Evolutionary conservation across 2,888 invertebrate genomes (phyloP).

Genomic region (Athrips mouffetella): DNA sequence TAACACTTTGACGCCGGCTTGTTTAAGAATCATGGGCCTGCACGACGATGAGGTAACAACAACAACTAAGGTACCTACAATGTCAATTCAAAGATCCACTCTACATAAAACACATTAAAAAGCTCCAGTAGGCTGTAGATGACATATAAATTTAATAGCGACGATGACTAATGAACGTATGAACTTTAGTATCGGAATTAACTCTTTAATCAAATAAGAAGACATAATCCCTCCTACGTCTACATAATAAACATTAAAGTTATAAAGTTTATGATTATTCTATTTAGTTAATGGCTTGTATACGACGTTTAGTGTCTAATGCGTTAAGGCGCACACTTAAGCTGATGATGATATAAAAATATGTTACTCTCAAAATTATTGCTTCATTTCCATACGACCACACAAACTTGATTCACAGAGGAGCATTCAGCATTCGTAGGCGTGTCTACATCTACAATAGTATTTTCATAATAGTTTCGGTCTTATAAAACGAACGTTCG

Average conservation of each 20-base stretch:
- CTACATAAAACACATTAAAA: too few species aligned
- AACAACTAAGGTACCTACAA: too few species aligned
- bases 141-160: too few species aligned
- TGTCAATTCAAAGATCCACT: too few species aligned
- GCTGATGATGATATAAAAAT: conserved; percentile 7
- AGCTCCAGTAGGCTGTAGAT: too few species aligned
- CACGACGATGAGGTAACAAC: too few species aligned
- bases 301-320: background rate
- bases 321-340: background rate
- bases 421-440: conserved; percentile 25
- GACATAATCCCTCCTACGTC: too few species aligned
- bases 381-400: conserved; percentile 38
- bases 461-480: conserved; percentile 38
- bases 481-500: conserved; percentile 26
- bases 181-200: too few species aligned
- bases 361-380: conserved; percentile 18
- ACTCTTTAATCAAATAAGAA: too few species aligned
- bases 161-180: too few species aligned
- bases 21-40: too few species aligned
- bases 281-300: background rate
- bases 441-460: conserved; percentile 33
- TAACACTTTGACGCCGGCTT: too few species aligned
- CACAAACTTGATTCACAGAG: conserved; percentile 28
- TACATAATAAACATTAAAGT: background rate
- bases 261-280: background rate